Evolutionary conservation across 2,888 invertebrate species (phyloP).

Genomic region (Dexiosoma caninum): DNA sequence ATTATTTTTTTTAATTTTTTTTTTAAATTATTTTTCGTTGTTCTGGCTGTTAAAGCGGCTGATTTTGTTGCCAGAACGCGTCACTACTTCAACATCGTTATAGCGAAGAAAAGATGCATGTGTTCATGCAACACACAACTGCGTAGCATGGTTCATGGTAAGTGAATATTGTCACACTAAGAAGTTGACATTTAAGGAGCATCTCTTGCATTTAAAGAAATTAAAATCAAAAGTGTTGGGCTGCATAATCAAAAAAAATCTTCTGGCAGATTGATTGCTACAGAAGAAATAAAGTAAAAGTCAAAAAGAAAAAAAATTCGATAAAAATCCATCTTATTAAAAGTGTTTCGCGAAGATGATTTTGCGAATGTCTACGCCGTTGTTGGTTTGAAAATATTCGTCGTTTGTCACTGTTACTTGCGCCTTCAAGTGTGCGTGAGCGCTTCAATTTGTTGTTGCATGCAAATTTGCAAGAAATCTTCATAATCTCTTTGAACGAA

Average conservation of each 20-base stretch:
- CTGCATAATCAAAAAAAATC: background rate
- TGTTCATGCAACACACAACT: conserved; percentile 6
- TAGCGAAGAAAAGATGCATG: background rate
- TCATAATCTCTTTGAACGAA: background rate
- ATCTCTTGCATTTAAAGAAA: conserved; percentile 23
- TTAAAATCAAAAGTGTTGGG: conserved; percentile 12
- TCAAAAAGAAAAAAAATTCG: background rate
- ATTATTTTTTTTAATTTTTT: conserved; percentile 14
- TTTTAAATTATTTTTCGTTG: background rate
- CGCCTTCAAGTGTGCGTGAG: conserved; percentile 35
- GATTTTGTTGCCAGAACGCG: conserved; percentile 18
- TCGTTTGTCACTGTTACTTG: conserved; percentile 32
- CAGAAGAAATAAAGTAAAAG: conserved; percentile 9
- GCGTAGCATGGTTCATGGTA: conserved; percentile 48
- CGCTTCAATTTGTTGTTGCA: conserved; percentile 28
- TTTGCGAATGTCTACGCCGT: background rate
- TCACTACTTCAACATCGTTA: conserved; percentile 31
- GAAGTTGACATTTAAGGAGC: conserved; percentile 43
- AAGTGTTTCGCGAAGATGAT: conserved; percentile 39
- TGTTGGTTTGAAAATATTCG: conserved; percentile 20
- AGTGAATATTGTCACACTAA: conserved; percentile 54
- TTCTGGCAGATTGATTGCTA: conserved; percentile 39
- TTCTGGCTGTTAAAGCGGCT: background rate
- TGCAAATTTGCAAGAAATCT: background rate
- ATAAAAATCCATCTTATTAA: conserved; percentile 50